A percentile compares a stretch with the other conserved stretches of the same genome.
phyloP scores from a whole-genome alignment of 2,888 invertebrate species.

The Conistra vaccinii region DNA sequence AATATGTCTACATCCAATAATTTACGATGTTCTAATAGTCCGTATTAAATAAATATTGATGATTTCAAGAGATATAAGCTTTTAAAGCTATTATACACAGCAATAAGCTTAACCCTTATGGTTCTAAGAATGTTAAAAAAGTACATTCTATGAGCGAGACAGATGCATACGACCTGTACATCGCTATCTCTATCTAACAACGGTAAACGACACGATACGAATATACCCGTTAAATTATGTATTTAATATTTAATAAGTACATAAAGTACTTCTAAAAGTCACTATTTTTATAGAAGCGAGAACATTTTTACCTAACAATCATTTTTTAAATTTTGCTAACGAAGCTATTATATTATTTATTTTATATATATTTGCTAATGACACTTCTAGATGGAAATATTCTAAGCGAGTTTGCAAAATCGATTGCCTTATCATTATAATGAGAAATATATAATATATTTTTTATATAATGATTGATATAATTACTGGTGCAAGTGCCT shows the following conservation, averaged over 20 bases:
- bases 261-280: conserved; percentile 18
- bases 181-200: conserved; percentile 33
- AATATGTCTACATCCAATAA: conserved; percentile 24
- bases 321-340: conserved; percentile 8
- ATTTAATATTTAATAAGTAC: conserved; percentile 27
- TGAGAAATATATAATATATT: conserved; percentile 35
- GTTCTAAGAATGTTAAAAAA: conserved; percentile 23
- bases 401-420: conserved; percentile 27
- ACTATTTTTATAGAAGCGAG: conserved; percentile 15
- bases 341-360: too few species aligned
- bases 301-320: conserved; percentile 1
- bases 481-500: conserved; percentile 38
- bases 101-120: conserved; percentile 20
- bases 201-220: conserved; percentile 48
- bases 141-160: conserved; percentile 40
- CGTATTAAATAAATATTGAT: conserved; percentile 27
- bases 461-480: conserved; percentile 18
- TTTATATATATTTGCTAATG: too few species aligned
- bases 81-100: conserved; percentile 49
- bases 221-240: conserved; percentile 51
- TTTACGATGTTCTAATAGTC: background rate
- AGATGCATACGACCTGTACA: conserved; percentile 24
- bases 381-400: conserved; percentile 24
- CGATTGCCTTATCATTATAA: conserved; percentile 5
- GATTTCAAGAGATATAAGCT: conserved; percentile 28